Evolutionary conservation across 2,113 vertebrate genomes (phyloP), one percentile per base, ranked within the genome.

Genomic region (Aythya baeri): DNA sequence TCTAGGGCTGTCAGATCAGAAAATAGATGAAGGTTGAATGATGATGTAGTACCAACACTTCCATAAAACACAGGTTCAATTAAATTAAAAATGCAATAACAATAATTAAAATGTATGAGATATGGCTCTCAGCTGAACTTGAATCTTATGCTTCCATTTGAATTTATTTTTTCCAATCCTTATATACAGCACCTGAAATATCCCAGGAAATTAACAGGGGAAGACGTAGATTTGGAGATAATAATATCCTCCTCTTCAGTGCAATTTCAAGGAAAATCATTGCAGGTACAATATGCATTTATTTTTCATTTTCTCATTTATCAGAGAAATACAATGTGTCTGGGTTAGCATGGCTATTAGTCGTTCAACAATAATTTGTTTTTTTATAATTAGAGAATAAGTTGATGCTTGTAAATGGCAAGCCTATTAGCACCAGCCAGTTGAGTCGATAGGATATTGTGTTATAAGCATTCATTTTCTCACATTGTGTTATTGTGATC

Each of bases 51-150:
- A 75, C 9, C 22, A 86, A 63, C 22, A 26, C 26, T 86, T 91
- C 63, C 65, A 57, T 29, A 71, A 93, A 72, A 83, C 80, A 74
- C 41, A 83, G 22, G 29, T 55, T 32, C 54, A 80, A 52, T 86
- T 89, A 50, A 95, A 93, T 85, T 74, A 86, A 91, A 83, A 83
- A 75, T 72, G 13, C n/a, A 83, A 25, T 81, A 52, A 68, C 41
- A 89, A 44, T 59, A 90, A 89, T 90, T 90, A 57, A 94, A 88
- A 93, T 83, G 49, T 23, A 78, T 74, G 26, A 90, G 79, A 27
- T 57, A 57, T 21, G 61, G 26, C 23, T 88, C 57, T 85, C 90
- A 57, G 44, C 23, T 93, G 65, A 44, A 41, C 26, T 36, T 78
- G 46, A 86, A 38, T 71, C 41, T 59, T 83, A 68, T 13, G 6